Conservation (phyloP, 2,797 vertebrate species). For the Xyrichtys novacula region DNA sequence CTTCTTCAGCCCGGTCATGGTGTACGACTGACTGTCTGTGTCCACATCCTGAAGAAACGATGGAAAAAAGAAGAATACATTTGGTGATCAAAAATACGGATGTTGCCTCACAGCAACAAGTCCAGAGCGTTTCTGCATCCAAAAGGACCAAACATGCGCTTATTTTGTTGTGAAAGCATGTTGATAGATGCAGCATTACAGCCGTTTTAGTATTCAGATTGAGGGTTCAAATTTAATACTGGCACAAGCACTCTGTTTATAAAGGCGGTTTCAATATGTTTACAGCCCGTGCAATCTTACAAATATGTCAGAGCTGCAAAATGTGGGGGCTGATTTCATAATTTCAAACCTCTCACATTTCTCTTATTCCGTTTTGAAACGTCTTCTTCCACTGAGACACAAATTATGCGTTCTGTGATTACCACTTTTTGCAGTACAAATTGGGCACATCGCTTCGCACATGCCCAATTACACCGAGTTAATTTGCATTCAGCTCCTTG, state of each 20-base stretch:
- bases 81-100: too few species aligned
- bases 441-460: slow-evolving; percentile 29
- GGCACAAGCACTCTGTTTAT: slow-evolving; percentile 16
- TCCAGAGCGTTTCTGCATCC: too few species aligned
- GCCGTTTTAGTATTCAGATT: neutral
- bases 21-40: slow-evolving; percentile 87
- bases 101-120: too few species aligned
- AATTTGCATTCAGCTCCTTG: slow-evolving; percentile 55
- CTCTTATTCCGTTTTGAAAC: slow-evolving; percentile 49
- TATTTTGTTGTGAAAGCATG: slow-evolving; percentile 1
- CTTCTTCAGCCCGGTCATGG: slow-evolving; percentile 91
- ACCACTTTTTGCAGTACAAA: slow-evolving; percentile 54
- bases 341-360: slow-evolving; percentile 35
- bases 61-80: neutral
- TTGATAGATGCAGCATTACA: slow-evolving; percentile 1
- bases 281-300: slow-evolving; percentile 8
- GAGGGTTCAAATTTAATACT: neutral
- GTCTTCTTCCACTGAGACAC: slow-evolving; percentile 42
- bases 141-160: neutral
- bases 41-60: slow-evolving; percentile 89
- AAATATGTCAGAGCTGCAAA: slow-evolving; percentile 10
- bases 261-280: slow-evolving; percentile 17
- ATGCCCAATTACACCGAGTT: slow-evolving; percentile 38
- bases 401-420: slow-evolving; percentile 54
- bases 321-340: slow-evolving; percentile 27